Evolutionary conservation across 2,888 invertebrate genomes (phyloP), one percentile per base, ranked within the genome.

Genomic region (Cosmopolites sordidus): DNA sequence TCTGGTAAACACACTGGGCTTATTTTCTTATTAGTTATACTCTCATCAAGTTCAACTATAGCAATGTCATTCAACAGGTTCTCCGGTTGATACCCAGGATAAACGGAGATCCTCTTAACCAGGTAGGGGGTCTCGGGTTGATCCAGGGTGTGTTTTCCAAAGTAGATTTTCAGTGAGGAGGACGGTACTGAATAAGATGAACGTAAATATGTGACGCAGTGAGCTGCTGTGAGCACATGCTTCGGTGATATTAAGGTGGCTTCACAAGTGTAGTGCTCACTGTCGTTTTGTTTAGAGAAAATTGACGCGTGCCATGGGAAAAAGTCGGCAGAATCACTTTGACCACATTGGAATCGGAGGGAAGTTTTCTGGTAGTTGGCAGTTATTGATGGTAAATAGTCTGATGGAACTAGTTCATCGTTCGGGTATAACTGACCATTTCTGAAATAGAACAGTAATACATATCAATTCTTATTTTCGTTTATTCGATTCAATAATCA

Each of bases 21-120:
- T 16, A 81, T 78, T 66, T 74, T 76, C 51, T 77, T 76, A 1
- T 76, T 73, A 4, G 33, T 4, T 22, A 22, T 8, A 4, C 4
- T 5, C 63, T 76, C 76, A 1, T 72, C 69, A 1, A 78, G 68
- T 48, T 72, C 73, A 51, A 82, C 64, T 33, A 82, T 67, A 1
- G 79, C 77, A 29, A 80, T 62, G 63, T 82, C 82, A 1, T 75
- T 72, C 52, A 72, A 73, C 66, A 76, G 78, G 1, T 75, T 75
- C 0, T 75, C 73, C 16, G 75, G 74, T 65, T 78, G 77, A 73
- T 79, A 82, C 5, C 75, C 69, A 0, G 79, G 79, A 53, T 80
- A 77, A 1, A 80, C 75, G 38, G 60, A 65, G 14, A 81, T 76
- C 2, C 73, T 68, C 0, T 69, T 66, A 16, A 79, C 78, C 76